phyloP scores from a whole-genome alignment of 2,888 invertebrate species.

The Fragum whitleyi region DNA sequence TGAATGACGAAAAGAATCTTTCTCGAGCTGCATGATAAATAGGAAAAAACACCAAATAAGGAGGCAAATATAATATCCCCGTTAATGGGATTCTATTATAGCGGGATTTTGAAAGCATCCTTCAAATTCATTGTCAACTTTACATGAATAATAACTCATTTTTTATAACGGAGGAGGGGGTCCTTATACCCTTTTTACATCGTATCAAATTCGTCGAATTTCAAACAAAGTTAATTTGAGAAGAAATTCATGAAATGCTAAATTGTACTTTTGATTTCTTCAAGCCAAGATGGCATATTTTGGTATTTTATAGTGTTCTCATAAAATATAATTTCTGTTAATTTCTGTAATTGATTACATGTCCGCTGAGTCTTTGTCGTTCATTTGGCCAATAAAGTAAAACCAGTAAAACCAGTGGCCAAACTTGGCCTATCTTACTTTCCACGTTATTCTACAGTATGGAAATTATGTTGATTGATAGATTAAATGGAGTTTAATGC shows the following conservation, averaged over 20 bases:
- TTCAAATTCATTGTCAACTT: constrained; percentile 8
- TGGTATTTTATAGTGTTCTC: no score
- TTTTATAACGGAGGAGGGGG: constrained; percentile 16
- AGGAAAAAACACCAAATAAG: background rate
- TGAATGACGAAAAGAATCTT: background rate
- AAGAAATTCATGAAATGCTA: background rate
- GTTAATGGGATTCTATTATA: constrained; percentile 18
- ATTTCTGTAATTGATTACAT: no score
- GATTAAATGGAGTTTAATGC: no score
- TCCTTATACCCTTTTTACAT: background rate
- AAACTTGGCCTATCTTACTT: no score
- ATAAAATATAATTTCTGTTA: no score
- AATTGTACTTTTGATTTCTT: no score
- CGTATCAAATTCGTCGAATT: background rate
- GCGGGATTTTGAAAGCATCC: constrained; percentile 6
- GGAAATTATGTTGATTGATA: no score
- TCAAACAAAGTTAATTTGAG: background rate
- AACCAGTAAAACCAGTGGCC: no score
- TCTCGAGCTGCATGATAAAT: background rate
- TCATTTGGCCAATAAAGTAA: no score
- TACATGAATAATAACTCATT: constrained; percentile 14
- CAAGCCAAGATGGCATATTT: no score
- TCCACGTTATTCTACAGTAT: no score
- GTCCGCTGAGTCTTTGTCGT: no score
- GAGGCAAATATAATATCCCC: constrained; percentile 8